Percentiles rank a stretch among this genome's conserved stretches.
Conservation (phyloP, 2,888 invertebrate genomes). For the Thereva unica region DNA sequence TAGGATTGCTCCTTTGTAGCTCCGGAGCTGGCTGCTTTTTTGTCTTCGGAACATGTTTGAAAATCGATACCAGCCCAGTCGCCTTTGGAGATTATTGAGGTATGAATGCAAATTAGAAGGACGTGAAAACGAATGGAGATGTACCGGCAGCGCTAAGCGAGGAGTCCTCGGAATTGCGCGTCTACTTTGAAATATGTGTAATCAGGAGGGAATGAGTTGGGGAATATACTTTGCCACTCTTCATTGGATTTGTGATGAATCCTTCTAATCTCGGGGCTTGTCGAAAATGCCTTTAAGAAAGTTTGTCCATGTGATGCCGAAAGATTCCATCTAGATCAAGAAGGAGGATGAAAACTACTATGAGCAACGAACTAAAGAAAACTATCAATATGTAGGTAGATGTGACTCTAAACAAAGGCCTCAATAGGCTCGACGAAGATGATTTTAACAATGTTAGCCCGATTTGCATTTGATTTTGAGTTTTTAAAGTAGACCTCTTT, state of each 20-base stretch:
- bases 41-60: constrained; percentile 13
- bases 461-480: too few relatives aligned
- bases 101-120: constrained; percentile 28
- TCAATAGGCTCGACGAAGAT: too few relatives aligned
- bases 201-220: neutral
- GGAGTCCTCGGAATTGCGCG: constrained; percentile 3
- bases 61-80: constrained; percentile 40
- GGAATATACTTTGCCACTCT: too few relatives aligned
- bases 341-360: too few relatives aligned
- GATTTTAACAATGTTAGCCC: too few relatives aligned
- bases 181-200: neutral
- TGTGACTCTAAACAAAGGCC: too few relatives aligned
- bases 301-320: constrained; percentile 29
- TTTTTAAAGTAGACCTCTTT: too few relatives aligned
- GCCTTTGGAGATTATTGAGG: constrained; percentile 39
- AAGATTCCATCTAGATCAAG: constrained; percentile 21
- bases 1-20: constrained; percentile 37
- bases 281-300: neutral
- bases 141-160: too few relatives aligned
- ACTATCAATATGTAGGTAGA: too few relatives aligned
- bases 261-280: constrained; percentile 28
- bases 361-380: too few relatives aligned
- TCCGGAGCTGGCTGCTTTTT: constrained; percentile 16
- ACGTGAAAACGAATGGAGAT: too few relatives aligned
- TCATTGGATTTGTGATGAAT: neutral